A percentile compares a stretch with the other conserved stretches of the same genome.
Evolutionary conservation across 2,113 vertebrate genomes (phyloP).

Genomic region (Catharus bicknelli): DNA sequence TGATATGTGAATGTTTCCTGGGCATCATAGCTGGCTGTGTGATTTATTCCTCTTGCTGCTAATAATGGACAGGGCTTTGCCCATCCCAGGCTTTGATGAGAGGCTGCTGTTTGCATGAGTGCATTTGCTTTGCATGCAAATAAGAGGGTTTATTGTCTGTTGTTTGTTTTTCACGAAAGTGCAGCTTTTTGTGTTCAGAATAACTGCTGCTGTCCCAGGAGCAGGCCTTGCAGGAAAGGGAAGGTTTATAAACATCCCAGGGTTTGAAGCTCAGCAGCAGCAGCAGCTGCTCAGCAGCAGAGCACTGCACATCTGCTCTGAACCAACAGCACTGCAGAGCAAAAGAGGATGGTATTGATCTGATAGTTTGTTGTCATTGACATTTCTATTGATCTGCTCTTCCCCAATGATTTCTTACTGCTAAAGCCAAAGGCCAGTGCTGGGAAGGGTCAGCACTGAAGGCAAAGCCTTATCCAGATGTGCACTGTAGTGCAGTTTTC

Average conservation of each 20-base stretch:
- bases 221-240: not conserved
- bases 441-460: not conserved
- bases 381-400: not conserved
- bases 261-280: not conserved
- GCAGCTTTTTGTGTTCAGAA: not conserved
- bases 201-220: not conserved
- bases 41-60: not conserved
- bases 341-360: not conserved
- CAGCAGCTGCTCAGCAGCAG: not conserved
- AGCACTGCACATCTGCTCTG: not conserved
- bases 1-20: not conserved
- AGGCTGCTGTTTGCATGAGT: not conserved
- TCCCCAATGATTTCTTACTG: not conserved
- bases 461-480: not conserved
- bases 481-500: not conserved
- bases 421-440: not conserved
- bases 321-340: not conserved
- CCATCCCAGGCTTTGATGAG: not conserved
- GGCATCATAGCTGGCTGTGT: not conserved
- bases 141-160: conserved; percentile 11
- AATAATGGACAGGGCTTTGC: not conserved
- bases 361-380: not conserved
- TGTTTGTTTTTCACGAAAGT: conserved; percentile 13
- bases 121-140: conserved; percentile 30
- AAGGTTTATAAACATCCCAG: not conserved